Conservation (phyloP, 2,888 invertebrate genomes). For the Ochropacha duplaris region DNA sequence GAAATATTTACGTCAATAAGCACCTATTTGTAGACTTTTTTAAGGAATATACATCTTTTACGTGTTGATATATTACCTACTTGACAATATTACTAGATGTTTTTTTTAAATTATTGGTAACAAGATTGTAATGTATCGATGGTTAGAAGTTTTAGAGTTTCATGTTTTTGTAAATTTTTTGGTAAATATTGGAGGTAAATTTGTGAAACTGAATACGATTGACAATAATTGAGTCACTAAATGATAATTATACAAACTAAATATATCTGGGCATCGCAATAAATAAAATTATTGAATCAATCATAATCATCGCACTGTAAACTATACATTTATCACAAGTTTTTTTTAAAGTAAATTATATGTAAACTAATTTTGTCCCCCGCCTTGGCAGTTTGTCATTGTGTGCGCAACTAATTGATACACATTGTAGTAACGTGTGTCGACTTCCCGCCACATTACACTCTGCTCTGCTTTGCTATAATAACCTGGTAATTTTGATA, state of each 20-base stretch:
- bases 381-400: slow-evolving; percentile 37
- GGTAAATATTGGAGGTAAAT: no score
- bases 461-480: slow-evolving; percentile 40
- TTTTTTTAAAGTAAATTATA: slow-evolving; percentile 13
- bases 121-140: no score
- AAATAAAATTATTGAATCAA: not conserved
- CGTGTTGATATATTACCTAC: no score
- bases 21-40: no score
- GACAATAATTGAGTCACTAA: no score
- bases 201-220: no score
- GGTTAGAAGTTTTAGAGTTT: no score
- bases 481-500: slow-evolving; percentile 20
- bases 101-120: no score
- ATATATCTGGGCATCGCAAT: not conserved
- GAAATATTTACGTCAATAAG: not conserved
- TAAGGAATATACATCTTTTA: no score
- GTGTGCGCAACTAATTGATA: slow-evolving; percentile 72
- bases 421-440: slow-evolving; percentile 51
- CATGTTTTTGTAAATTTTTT: no score
- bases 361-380: slow-evolving; percentile 49
- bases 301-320: slow-evolving; percentile 9
- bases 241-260: no score
- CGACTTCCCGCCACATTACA: slow-evolving; percentile 53
- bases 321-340: slow-evolving; percentile 10
- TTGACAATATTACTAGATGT: no score